Evolutionary conservation across 2,113 vertebrate species (phyloP), one percentile per base, ranked within the genome.

Genomic region (Cyprinodon variegatus): DNA sequence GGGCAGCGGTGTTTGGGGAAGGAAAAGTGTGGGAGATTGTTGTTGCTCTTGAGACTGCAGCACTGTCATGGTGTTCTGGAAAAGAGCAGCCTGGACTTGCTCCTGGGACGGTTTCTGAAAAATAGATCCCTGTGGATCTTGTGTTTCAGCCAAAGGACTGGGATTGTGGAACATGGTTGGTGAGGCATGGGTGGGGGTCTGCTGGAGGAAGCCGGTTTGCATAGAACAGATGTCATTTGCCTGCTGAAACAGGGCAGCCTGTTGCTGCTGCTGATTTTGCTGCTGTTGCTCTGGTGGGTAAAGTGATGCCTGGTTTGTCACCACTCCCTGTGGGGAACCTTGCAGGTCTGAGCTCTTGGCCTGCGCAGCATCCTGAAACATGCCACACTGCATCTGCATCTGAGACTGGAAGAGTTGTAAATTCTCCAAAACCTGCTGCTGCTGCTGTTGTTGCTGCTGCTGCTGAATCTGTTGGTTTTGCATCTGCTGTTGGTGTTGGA

Each of bases 111-210:
- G 90, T 68, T 95, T 94, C 88, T 97, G 97, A 77, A 94, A 98
- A 89, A 93, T 95, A 0, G 83, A 45, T 84, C 93, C 90, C 87
- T 95, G 91, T 90, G 96, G 82, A 78, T 94, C 96, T 67, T 96
- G 96, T 57, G 94, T 68, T 73, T 98, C 96, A 11, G 92, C 87
- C 77, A 99, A 93, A 60, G 97, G 74, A 74, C 94, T 95, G 46
- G 96, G 95, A 77, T 95, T 94, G 90, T 98, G 97, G 90, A 97
- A 98, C 74, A 98, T 94, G 48, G 97, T 96, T 17, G 97, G 95
- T 79, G 97, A 96, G 63, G 97, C 79, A 79, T 93, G 92, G 46
- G 93, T 82, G 10, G 94, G 86, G 14, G 96, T 90, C 89, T 97
- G 97, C 38, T 97, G 97, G 82, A 98, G 94, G 84, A 97, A 99